Base-by-base conservation (phyloP, 2,113 vertebrate species). In the Nesospiza acunhae region DNA sequence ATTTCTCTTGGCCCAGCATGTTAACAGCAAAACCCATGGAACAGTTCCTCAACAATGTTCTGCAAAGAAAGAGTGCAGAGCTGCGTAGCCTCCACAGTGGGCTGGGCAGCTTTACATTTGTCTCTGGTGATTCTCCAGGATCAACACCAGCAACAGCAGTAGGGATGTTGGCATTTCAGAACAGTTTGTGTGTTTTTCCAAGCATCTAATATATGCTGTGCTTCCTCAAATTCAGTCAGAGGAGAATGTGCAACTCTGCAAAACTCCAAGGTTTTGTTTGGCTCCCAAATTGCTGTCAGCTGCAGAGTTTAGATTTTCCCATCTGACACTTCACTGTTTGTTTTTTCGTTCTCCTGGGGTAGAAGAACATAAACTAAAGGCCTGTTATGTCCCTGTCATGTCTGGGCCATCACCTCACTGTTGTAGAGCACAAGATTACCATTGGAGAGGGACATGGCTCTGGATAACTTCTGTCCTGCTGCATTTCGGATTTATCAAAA, bases 221-320 rank as follows among this genome's bases (percentile, higher is more conserved):
- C 93, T 96, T 96, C 94, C 84, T 95, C 84, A 64, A 19, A 83
- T 92, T 88, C 93, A 70, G 85, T 83, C 81, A 79, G 96, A 95
- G 94, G 84, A 82, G 80, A 78, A 90, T 97, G 84, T 95, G 92
- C 96, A 96, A 94, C 92, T 96, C 96, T 96, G 94, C 90, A 95
- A 72, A 97, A 97, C 89, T 84, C 42, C 28, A 7, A 15, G 42
- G 42, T 97, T 97, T 97, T 95, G 58, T 94, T 97, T 97, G 97
- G 88, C 85, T 95, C 69, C 90, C 56, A 47, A 69, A 94, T 66
- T 93, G 91, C 94, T 97, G 89, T 96, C 87, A 80, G 92, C 91
- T 93, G 79, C 93, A 80, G 94, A 95, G 87, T 73, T 87, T 39
- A 64, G 77, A 64, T 92, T 84, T 95, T 92, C 91, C 91, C 93